A percentile compares a stretch with the other conserved stretches of the same genome.
These are phyloP conservation scores for Climacteris rufus DNA, from an alignment of 2,113 vertebrate species.

Conservation along the genomic window DNA sequence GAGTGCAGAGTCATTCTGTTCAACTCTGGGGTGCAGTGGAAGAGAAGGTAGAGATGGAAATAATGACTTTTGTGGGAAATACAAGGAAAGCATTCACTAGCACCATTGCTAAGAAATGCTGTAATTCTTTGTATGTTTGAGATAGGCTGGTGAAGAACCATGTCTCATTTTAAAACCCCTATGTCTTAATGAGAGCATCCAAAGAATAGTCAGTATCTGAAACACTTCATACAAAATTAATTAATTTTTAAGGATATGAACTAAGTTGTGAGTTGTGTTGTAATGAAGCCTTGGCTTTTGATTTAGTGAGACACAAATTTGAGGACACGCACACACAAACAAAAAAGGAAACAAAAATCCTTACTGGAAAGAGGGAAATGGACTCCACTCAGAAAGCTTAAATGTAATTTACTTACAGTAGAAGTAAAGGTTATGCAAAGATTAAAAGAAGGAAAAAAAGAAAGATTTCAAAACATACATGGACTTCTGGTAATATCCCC, in stretches of 20 bases:
- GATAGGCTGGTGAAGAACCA: neutral
- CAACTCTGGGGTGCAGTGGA: neutral
- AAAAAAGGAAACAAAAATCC: neutral
- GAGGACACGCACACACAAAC: neutral
- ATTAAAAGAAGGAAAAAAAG: neutral
- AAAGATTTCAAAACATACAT: neutral
- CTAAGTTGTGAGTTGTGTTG: neutral
- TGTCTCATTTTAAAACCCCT: neutral
- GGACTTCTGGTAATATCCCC: neutral
- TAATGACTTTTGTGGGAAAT: rapidly evolving
- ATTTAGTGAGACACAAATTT: neutral
- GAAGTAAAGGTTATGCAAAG: neutral
- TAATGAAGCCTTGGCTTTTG: neutral
- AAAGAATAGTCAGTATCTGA: neutral
- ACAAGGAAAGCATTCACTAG: neutral
- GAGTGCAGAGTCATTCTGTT: neutral
- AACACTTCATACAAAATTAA: neutral
- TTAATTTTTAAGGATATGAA: neutral
- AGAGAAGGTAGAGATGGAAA: neutral
- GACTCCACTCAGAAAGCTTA: neutral
- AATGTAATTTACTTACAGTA: neutral
- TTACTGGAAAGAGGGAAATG: neutral
- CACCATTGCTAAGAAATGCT: neutral
- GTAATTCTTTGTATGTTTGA: neutral
- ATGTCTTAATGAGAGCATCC: neutral